Percentiles rank a stretch among this genome's conserved stretches.
phyloP scores from a whole-genome alignment of 2,888 invertebrate genomes.

The Scaptomyza flava region DNA sequence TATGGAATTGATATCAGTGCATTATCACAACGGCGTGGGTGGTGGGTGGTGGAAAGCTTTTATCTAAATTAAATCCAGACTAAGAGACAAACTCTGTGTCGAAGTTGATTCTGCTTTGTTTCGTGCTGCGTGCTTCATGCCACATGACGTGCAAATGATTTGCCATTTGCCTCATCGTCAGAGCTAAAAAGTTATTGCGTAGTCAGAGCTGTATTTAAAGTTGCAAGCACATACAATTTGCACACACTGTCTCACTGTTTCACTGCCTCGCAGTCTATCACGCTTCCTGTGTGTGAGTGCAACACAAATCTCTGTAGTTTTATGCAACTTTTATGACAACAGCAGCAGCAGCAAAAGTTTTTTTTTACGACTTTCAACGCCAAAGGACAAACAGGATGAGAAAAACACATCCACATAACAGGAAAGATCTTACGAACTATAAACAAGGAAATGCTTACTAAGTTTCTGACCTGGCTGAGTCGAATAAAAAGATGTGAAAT shows the following conservation, averaged over 20 bases:
- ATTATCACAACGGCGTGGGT: conserved; percentile 44
- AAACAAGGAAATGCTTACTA: conserved; percentile 35
- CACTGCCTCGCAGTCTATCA: background rate
- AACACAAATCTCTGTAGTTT: conserved; percentile 62
- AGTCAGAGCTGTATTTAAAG: conserved; percentile 20
- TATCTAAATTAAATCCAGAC: conserved; percentile 78
- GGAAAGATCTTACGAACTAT: conserved; percentile 9
- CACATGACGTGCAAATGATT: conserved; percentile 68
- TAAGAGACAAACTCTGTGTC: conserved; percentile 30
- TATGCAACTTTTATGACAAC: conserved; percentile 74
- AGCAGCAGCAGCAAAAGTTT: conserved; percentile 20
- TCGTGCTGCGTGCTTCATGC: conserved; percentile 33
- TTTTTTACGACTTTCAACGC: conserved; percentile 66
- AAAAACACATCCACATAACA: conserved; percentile 10
- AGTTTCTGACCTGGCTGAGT: conserved; percentile 14
- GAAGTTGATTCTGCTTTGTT: conserved; percentile 7
- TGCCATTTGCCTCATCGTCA: conserved; percentile 55
- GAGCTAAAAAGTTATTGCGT: conserved; percentile 48
- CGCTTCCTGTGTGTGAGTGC: conserved; percentile 7
- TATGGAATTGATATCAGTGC: conserved; percentile 73
- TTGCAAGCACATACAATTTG: conserved; percentile 30
- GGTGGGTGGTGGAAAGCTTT: conserved; percentile 59
- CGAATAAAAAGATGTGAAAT: background rate
- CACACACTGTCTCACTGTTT: conserved; percentile 14
- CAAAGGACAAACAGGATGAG: conserved; percentile 30